Base-by-base conservation (phyloP, 64 coral and sea anemone genomes). In the Acropora yongei region DNA sequence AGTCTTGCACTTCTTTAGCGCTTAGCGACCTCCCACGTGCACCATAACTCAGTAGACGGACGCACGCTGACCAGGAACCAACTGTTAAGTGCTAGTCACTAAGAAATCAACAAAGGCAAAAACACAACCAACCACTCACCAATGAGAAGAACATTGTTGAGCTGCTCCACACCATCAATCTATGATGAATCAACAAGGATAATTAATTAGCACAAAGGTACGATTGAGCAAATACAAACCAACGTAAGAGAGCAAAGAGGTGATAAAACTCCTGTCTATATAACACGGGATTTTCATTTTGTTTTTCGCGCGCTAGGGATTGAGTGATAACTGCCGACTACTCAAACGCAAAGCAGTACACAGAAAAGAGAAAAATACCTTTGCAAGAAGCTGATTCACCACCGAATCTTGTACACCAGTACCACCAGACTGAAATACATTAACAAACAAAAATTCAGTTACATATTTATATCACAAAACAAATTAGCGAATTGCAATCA, bases 111-210 rank as follows among this genome's bases (percentile, higher is more conserved):
- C 4, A 7, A 7, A 55, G 4, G 4, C 4, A 0, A 7, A 55
- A 55, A 1, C 5, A 7, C 51, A 7, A 55, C 51, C 51, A 55
- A 55, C 51, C 5, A 93, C 97, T 88, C 84, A 98, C 97, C 97
- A 86, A 98, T 98, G 13, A 98, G 88, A 5, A 98, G 88, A 47
- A 98, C 97, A 74, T 98, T 96, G 46, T 98, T 98, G 4, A 98
- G 89, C 81, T 98, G 97, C 49, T 98, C 97, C 8, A 98, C 94
- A 3, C 97, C 97, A 94, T 98, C 97, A 86, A 98, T 98, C 97
- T 98, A 74, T 45, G 89, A 74, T 61, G 2, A 19, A 47, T 5
- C 10, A 47, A 51, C 68, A 86, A 40, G 9, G 72, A 20, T 6
- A 41, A 30, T 30, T 30, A 86, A 6, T 18, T 45, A n/a, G 16